phyloP scores from a whole-genome alignment of 2,113 vertebrate genomes.

The Megalops atlanticus region DNA sequence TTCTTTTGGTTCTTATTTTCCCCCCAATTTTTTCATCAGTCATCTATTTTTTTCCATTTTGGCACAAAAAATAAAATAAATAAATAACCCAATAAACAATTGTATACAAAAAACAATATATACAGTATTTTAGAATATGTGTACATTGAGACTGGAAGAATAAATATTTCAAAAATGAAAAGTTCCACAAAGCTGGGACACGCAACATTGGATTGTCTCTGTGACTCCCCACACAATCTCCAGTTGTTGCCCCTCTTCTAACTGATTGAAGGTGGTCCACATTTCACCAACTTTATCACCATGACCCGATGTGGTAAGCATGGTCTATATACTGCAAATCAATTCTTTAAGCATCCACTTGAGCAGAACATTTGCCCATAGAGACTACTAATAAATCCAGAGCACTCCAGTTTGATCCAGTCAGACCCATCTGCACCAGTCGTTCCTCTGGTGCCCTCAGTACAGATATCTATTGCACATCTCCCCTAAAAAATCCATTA shows the following conservation, averaged over 20 bases:
- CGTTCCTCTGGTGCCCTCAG: neutral
- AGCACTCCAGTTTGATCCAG: neutral
- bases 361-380: neutral
- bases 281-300: neutral
- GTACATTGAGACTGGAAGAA: neutral
- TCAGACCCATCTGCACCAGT: neutral
- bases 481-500: neutral
- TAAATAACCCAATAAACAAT: neutral
- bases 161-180: conserved; percentile 14
- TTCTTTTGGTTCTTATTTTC: neutral
- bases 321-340: neutral
- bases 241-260: neutral
- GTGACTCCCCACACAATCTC: neutral
- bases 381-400: neutral
- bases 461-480: neutral
- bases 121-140: neutral
- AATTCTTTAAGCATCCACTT: neutral
- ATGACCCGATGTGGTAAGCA: neutral
- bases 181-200: neutral
- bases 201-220: neutral
- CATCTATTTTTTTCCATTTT: neutral
- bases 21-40: too few species aligned
- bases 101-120: neutral
- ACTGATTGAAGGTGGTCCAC: neutral
- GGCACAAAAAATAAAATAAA: neutral